phyloP scores from a whole-genome alignment of 2,888 invertebrate genomes.

The Oxytorus armatus region DNA sequence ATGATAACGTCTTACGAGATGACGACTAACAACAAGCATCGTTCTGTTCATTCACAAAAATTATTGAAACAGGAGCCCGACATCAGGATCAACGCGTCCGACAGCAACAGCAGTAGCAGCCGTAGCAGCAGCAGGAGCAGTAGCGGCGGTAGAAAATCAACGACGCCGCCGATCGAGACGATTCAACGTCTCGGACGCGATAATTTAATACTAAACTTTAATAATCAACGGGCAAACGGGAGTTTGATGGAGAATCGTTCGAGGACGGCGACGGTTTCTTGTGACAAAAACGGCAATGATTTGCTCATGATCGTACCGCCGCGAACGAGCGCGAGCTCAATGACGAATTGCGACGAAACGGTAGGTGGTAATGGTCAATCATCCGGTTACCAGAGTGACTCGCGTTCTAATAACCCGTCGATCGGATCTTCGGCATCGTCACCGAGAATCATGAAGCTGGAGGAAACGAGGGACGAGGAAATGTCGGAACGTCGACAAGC shows the following conservation, averaged over 20 bases:
- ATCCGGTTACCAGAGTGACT: not conserved
- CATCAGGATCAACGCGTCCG: slow-evolving; percentile 33
- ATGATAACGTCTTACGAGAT: slow-evolving; percentile 30
- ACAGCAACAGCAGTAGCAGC: slow-evolving; percentile 36
- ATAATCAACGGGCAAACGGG: slow-evolving; percentile 30
- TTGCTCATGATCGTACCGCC: slow-evolving; percentile 89
- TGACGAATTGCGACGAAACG: slow-evolving; percentile 27
- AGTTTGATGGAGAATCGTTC: slow-evolving; percentile 34
- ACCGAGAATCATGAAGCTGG: slow-evolving; percentile 53
- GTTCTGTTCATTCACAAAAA: slow-evolving; percentile 46
- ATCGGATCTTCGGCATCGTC: slow-evolving; percentile 12
- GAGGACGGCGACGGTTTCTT: slow-evolving; percentile 77
- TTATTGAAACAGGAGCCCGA: slow-evolving; percentile 60
- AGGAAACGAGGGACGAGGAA: slow-evolving; percentile 53
- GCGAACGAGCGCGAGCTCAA: slow-evolving; percentile 23
- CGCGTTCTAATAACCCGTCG: slow-evolving; percentile 8
- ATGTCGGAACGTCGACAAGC: slow-evolving; percentile 47
- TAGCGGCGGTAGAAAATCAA: slow-evolving; percentile 22
- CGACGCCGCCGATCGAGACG: slow-evolving; percentile 29
- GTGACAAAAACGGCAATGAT: slow-evolving; percentile 89
- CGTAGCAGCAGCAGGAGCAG: slow-evolving; percentile 25
- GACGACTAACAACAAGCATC: not conserved
- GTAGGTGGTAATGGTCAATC: not conserved
- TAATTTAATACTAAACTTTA: slow-evolving; percentile 38
- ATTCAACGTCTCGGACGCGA: slow-evolving; percentile 41